Evolutionary conservation across 1,140 invertebrate species (phyloP).

Genomic region (Formica selysi): DNA sequence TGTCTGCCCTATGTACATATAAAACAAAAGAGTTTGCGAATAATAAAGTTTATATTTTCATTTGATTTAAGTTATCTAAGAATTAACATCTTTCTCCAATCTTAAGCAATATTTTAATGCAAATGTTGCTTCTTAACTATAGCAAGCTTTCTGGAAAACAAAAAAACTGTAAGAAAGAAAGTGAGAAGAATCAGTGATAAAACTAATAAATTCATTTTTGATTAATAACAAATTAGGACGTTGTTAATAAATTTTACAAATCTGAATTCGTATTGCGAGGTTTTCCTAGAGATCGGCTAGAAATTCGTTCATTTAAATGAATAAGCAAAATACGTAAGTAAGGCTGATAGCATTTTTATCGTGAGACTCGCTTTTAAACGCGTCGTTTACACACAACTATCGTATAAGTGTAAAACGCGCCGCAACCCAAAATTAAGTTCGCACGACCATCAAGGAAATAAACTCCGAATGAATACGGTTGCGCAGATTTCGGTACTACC

Average conservation of each 20-base stretch:
- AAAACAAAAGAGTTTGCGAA: slow-evolving; percentile 24
- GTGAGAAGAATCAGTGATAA: not conserved
- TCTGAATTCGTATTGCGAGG: not conserved
- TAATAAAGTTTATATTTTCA: slow-evolving; percentile 65
- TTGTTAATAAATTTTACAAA: not conserved
- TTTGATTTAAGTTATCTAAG: not conserved
- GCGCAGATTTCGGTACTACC: slow-evolving; percentile 44
- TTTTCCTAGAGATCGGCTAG: not conserved
- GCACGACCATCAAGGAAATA: slow-evolving; percentile 11
- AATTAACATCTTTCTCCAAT: not conserved
- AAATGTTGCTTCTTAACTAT: no score
- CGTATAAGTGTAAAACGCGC: not conserved
- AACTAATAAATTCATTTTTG: not conserved
- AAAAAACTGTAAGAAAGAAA: not conserved
- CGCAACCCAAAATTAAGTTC: slow-evolving; percentile 28
- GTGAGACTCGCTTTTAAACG: slow-evolving; percentile 31
- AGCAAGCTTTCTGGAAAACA: not conserved
- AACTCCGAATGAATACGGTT: slow-evolving; percentile 19
- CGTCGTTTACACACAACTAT: not conserved
- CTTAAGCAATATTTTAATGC: not conserved
- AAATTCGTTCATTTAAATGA: not conserved
- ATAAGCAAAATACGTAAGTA: not conserved
- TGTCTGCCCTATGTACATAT: not conserved
- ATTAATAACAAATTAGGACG: no score
- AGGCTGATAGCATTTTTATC: not conserved